Evolutionary conservation across 2,113 vertebrate genomes (phyloP).

Genomic region (Pluvialis apricaria): DNA sequence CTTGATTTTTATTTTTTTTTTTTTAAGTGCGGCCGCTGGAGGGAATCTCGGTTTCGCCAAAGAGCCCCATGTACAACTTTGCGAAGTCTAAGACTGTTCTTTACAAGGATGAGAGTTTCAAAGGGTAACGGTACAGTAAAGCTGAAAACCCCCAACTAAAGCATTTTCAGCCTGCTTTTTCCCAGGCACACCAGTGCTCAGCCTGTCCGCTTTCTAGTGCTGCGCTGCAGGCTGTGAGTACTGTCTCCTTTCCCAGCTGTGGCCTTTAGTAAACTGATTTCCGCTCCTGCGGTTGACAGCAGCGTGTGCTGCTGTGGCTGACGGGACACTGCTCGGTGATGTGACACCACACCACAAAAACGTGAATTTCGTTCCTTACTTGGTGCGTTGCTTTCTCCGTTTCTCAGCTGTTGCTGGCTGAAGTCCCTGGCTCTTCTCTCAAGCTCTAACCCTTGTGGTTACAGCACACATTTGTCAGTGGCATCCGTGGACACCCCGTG

Average conservation of each 20-base stretch:
- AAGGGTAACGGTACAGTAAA: too few relatives aligned
- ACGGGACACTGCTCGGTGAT: accelerated
- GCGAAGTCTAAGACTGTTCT: neutral
- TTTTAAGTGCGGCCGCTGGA: neutral
- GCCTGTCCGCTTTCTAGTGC: neutral
- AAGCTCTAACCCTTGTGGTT: neutral
- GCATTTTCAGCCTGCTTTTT: neutral
- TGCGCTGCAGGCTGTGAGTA: accelerated
- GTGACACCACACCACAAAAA: neutral
- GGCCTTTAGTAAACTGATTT: accelerated
- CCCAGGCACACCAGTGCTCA: accelerated
- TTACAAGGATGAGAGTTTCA: neutral
- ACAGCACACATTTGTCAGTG: neutral
- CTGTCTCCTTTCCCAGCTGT: neutral
- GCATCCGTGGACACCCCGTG: neutral
- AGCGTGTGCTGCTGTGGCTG: neutral
- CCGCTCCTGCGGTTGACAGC: neutral
- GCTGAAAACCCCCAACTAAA: neutral
- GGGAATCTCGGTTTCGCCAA: neutral
- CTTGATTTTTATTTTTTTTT: neutral
- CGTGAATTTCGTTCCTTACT: accelerated
- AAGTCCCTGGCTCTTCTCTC: neutral
- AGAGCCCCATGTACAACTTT: neutral
- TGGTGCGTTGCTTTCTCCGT: accelerated
- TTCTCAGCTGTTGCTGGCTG: neutral